phyloP scores from a whole-genome alignment of 2,888 invertebrate species.

The Apodemia hepburni region DNA sequence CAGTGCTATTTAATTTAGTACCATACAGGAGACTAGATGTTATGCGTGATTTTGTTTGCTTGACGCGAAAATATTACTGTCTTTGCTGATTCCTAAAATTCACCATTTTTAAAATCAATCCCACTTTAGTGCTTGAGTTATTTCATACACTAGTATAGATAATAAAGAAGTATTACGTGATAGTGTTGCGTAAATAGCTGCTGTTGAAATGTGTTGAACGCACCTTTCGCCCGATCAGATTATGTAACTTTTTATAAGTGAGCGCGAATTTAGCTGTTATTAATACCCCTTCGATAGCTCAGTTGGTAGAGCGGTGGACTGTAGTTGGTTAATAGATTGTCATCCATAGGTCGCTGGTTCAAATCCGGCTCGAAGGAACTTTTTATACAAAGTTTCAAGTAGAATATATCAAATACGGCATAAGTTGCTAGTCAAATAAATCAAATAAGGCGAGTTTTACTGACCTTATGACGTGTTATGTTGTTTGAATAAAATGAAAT shows the following conservation, averaged over 20 bases:
- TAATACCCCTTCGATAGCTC: slow-evolving; percentile 58
- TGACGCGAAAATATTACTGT: too few species aligned
- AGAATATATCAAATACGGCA: too few species aligned
- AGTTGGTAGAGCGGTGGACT: slow-evolving; percentile 72
- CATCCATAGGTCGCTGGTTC: slow-evolving; percentile 80
- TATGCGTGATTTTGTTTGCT: too few species aligned
- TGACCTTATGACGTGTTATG: too few species aligned
- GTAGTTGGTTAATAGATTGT: slow-evolving; percentile 47
- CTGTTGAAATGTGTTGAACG: neutral
- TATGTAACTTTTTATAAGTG: neutral
- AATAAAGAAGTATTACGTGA: neutral
- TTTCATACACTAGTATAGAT: neutral
- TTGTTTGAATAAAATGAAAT: too few species aligned
- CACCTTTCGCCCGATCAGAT: neutral
- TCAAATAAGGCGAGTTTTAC: too few species aligned
- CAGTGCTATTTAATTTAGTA: too few species aligned
- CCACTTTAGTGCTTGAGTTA: too few species aligned
- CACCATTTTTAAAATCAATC: too few species aligned
- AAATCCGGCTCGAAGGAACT: slow-evolving; percentile 74
- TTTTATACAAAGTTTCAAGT: slow-evolving; percentile 14
- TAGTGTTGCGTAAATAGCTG: neutral
- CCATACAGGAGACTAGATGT: too few species aligned
- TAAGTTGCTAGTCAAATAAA: neutral
- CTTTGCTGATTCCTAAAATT: too few species aligned
- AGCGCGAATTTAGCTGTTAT: neutral